A percentile compares a stretch with the other conserved stretches of the same genome.
Evolutionary conservation across 2,797 vertebrate genomes (phyloP).

Genomic region (Morelia viridis): DNA sequence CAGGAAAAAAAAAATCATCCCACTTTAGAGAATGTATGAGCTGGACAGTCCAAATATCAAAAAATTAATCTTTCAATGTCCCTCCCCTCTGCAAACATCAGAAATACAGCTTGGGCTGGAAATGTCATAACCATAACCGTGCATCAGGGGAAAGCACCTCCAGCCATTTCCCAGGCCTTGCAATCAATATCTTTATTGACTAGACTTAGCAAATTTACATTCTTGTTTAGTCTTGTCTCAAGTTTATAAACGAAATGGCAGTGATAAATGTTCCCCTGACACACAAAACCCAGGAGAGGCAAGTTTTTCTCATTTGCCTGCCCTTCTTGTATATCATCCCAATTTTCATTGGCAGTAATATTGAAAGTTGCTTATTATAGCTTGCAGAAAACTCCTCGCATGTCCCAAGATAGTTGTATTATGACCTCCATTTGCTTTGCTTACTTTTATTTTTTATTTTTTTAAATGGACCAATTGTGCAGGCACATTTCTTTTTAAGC

Average conservation of each 20-base stretch:
- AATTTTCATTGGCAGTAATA: background rate
- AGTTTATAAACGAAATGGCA: background rate
- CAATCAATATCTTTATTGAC: background rate
- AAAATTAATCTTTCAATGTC: fast-evolving
- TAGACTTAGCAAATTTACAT: background rate
- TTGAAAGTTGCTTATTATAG: background rate
- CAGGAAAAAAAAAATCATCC: background rate
- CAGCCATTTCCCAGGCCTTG: background rate
- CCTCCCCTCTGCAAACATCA: too few relatives aligned
- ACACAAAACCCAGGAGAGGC: fast-evolving
- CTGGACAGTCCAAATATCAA: background rate
- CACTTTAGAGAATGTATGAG: background rate
- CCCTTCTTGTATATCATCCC: background rate
- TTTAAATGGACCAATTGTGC: background rate
- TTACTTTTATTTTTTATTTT: background rate
- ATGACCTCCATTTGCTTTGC: background rate
- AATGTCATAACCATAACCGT: background rate
- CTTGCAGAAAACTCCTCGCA: background rate
- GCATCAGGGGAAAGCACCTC: background rate
- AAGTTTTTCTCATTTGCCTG: fast-evolving
- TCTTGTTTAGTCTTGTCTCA: background rate
- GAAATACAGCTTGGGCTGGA: fast-evolving
- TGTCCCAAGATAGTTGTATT: background rate
- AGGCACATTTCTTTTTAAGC: background rate
- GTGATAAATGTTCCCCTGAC: background rate